phyloP scores from a whole-genome alignment of 1,140 invertebrate genomes.

The Neodiprion fabricii region DNA sequence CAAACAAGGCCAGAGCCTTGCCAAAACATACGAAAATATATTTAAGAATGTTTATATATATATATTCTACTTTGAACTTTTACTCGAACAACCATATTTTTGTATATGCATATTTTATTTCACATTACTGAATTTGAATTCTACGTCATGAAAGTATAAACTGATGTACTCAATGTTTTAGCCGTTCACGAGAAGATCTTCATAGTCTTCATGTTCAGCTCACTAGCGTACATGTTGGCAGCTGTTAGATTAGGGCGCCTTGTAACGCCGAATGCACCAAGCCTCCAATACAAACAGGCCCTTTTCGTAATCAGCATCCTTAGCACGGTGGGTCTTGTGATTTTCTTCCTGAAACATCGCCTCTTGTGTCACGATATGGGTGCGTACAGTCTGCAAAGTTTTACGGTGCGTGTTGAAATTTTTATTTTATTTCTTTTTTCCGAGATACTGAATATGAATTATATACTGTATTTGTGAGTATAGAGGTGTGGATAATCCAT shows the following conservation, averaged over 20 bases:
- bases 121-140: too few relatives aligned
- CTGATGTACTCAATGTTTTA: slow-evolving; percentile 61
- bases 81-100: too few relatives aligned
- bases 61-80: too few relatives aligned
- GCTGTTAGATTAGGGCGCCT: slow-evolving; percentile 63
- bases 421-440: background rate
- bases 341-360: slow-evolving; percentile 88
- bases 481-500: slow-evolving; percentile 3
- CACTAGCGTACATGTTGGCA: slow-evolving; percentile 83
- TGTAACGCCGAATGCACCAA: slow-evolving; percentile 59
- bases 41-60: too few relatives aligned
- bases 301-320: slow-evolving; percentile 78
- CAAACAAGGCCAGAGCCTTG: too few relatives aligned
- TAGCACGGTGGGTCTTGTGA: slow-evolving; percentile 80
- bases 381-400: slow-evolving; percentile 58
- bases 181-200: slow-evolving; percentile 93
- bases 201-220: slow-evolving; percentile 89
- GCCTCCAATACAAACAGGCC: slow-evolving; percentile 74
- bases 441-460: background rate
- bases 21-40: too few relatives aligned
- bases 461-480: background rate
- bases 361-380: slow-evolving; percentile 87
- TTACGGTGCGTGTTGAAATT: background rate
- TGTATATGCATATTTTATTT: too few relatives aligned
- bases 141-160: too few relatives aligned